These are phyloP conservation scores for Chymomyza costata DNA, from an alignment of 1,140 invertebrate genomes.

Conservation along the genomic window DNA sequence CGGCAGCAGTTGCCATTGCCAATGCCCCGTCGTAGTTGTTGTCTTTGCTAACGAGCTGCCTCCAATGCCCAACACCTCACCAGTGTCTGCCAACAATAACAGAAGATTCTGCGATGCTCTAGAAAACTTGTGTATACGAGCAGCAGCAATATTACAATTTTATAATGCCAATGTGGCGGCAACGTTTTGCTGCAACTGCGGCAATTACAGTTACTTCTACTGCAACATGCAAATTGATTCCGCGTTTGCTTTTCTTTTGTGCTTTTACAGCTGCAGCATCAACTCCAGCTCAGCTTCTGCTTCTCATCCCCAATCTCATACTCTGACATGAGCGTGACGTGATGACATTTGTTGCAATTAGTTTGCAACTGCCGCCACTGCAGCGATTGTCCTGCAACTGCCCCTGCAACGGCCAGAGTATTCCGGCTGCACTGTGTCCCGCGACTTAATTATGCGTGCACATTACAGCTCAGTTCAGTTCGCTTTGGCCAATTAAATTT, in stretches of 20 bases:
- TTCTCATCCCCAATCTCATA: neutral
- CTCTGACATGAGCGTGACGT: conserved; percentile 5
- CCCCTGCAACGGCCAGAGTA: no score
- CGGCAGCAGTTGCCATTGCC: conserved; percentile 5
- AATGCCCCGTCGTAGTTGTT: conserved; percentile 13
- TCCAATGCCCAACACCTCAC: conserved; percentile 29
- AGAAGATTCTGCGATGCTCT: conserved; percentile 12
- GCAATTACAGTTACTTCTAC: neutral
- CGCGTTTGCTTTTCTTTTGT: conserved; percentile 11
- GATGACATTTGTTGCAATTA: conserved; percentile 36
- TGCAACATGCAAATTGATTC: conserved; percentile 48
- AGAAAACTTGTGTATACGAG: neutral
- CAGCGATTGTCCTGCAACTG: conserved; percentile 3
- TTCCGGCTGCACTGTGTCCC: no score
- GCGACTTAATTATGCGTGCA: conserved; percentile 16
- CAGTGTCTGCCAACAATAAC: conserved; percentile 54
- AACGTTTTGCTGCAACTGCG: neutral
- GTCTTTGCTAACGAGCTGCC: conserved; percentile 52
- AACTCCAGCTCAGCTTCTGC: no score
- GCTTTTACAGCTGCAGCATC: no score
- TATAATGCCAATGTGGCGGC: conserved; percentile 24
- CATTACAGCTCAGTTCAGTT: conserved; percentile 29
- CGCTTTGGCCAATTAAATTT: conserved; percentile 24
- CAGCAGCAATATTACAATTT: conserved; percentile 38
- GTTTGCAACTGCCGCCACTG: neutral